These are phyloP conservation scores for Plodia interpunctella DNA, from an alignment of 1,140 invertebrate genomes.

Conservation along the genomic window DNA sequence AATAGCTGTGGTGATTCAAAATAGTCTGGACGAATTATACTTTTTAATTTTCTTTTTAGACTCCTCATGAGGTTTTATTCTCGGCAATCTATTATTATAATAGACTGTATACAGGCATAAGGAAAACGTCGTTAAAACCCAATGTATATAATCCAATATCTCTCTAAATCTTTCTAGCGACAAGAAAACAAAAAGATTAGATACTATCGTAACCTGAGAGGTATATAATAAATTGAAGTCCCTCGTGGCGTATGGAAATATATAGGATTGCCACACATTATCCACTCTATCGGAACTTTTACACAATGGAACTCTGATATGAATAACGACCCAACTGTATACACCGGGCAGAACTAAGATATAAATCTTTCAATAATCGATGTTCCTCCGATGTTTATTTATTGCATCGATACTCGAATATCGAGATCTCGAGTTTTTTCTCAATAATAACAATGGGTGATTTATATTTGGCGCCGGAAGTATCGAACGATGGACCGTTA, in stretches of 20 bases:
- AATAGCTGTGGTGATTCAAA: too few relatives aligned
- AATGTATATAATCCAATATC: too few relatives aligned
- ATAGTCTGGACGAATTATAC: too few relatives aligned
- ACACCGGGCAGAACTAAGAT: constrained; percentile 43
- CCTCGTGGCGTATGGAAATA: not conserved
- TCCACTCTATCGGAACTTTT: constrained; percentile 45
- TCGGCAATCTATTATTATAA: too few relatives aligned
- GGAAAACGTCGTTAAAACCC: too few relatives aligned
- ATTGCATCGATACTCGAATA: constrained; percentile 50
- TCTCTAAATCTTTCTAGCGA: too few relatives aligned
- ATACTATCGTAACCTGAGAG: too few relatives aligned
- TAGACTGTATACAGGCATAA: too few relatives aligned
- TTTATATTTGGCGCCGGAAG: constrained; percentile 38
- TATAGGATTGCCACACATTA: constrained; percentile 20
- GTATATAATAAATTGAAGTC: not conserved
- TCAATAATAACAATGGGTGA: constrained; percentile 57
- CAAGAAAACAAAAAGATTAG: too few relatives aligned
- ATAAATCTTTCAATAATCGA: constrained; percentile 73
- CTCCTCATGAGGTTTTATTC: too few relatives aligned
- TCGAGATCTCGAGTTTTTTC: constrained; percentile 50
- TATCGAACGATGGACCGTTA: constrained; percentile 15
- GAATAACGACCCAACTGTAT: constrained; percentile 57
- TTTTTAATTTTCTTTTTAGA: too few relatives aligned
- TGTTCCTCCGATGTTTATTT: constrained; percentile 61
- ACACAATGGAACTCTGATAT: constrained; percentile 45